Conservation (phyloP, 2,113 vertebrate genomes). For the Labeo rohita region DNA sequence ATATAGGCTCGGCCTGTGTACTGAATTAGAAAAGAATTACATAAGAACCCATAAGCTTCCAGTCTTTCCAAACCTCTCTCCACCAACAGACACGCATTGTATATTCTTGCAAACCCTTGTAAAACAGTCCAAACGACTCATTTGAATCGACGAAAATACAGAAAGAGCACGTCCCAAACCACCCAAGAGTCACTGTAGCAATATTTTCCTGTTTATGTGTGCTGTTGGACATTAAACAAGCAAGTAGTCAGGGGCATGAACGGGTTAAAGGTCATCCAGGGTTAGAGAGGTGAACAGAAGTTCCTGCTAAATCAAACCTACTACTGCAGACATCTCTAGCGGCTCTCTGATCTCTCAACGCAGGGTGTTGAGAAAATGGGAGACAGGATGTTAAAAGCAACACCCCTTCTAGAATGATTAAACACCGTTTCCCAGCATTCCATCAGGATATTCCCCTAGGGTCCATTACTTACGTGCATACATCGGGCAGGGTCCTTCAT, state of each 20-base stretch:
- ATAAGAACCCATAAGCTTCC: conserved; percentile 21
- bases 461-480: conserved; percentile 24
- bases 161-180: neutral
- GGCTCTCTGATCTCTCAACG: conserved; percentile 35
- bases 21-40: conserved; percentile 12
- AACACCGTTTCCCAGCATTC: conserved; percentile 54
- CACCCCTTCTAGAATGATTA: conserved; percentile 37
- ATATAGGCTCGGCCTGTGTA: conserved; percentile 21
- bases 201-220: neutral
- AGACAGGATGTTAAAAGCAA: conserved; percentile 54
- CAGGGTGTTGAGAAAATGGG: conserved; percentile 24
- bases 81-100: neutral
- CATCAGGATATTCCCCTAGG: conserved; percentile 48
- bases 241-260: conserved; percentile 11
- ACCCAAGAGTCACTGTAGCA: neutral
- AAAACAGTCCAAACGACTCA: neutral
- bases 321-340: conserved; percentile 27
- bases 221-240: neutral
- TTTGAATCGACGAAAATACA: neutral
- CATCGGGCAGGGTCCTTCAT: conserved; percentile 7
- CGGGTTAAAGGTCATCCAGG: conserved; percentile 21
- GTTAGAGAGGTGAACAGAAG: conserved; percentile 17
- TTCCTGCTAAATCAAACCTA: conserved; percentile 29
- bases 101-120: neutral
- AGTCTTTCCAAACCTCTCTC: conserved; percentile 18